phyloP scores from a whole-genome alignment of 37 sponge, comb jelly and placozoan species.

The Bolinopsis microptera region DNA sequence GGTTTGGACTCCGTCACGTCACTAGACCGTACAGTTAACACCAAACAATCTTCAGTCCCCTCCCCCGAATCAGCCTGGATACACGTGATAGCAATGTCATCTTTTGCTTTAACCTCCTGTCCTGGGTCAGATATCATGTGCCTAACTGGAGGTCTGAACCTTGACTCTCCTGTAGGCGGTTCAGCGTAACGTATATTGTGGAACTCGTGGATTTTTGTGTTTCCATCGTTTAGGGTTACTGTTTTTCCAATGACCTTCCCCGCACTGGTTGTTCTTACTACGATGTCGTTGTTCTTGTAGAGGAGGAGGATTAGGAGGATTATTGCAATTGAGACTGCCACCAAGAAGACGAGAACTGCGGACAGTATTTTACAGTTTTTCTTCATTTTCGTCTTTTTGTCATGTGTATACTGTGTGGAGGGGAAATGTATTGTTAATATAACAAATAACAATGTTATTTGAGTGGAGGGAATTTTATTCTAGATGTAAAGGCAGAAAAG shows the following conservation, averaged over 20 bases:
- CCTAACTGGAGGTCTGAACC: conserved; percentile 33
- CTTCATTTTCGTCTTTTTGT: no score
- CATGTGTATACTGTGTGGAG: no score
- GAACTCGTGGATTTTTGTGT: neutral
- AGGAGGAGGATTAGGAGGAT: no score
- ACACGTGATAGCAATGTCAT: neutral
- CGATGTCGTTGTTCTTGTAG: no score
- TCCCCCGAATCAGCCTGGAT: conserved; percentile 7
- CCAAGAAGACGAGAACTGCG: no score
- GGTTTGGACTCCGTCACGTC: neutral
- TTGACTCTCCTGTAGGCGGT: neutral
- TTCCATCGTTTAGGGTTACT: neutral
- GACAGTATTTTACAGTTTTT: no score
- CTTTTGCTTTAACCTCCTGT: neutral
- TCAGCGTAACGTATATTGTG: conserved; percentile 18
- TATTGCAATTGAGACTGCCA: no score
- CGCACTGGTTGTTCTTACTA: neutral
- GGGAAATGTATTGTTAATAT: no score
- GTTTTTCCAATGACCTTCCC: neutral
- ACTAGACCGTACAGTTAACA: neutral
- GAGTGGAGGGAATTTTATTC: no score
- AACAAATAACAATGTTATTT: no score
- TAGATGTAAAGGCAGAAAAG: no score
- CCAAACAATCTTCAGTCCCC: conserved; percentile 39
- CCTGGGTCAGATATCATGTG: neutral